phyloP scores from a whole-genome alignment of 2,113 vertebrate species.

The Elaphurus davidianus region DNA sequence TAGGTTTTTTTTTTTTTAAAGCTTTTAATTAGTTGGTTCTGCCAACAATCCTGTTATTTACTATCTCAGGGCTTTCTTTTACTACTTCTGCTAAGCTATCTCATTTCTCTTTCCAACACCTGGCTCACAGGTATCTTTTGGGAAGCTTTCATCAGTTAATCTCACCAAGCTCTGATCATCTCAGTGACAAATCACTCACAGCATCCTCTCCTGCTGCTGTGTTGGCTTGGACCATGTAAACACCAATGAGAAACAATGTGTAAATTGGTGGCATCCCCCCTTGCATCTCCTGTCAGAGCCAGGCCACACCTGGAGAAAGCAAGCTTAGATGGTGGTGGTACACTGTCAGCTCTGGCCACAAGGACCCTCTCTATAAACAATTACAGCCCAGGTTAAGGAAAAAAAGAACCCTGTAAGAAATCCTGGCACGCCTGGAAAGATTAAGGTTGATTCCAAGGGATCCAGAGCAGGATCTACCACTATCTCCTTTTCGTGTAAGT shows the following conservation, averaged over 20 bases:
- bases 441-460: not conserved
- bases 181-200: not conserved
- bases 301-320: not conserved
- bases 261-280: not conserved
- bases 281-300: not conserved
- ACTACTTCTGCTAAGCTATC: not conserved
- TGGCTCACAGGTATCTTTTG: not conserved
- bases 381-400: not conserved
- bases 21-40: not conserved
- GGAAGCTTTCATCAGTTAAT: not conserved
- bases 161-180: conserved; percentile 7
- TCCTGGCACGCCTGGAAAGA: not conserved
- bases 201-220: not conserved
- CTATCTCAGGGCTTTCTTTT: conserved; percentile 24
- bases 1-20: not conserved
- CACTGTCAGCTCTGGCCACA: not conserved
- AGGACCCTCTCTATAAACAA: not conserved
- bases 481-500: not conserved
- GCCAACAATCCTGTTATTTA: not conserved
- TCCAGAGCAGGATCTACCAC: not conserved
- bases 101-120: conserved; percentile 20
- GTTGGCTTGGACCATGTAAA: not conserved
- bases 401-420: not conserved
- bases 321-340: not conserved
- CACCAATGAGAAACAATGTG: not conserved